Evolutionary conservation across 2,888 invertebrate species (phyloP).

Genomic region (Drosophila nigricruria): DNA sequence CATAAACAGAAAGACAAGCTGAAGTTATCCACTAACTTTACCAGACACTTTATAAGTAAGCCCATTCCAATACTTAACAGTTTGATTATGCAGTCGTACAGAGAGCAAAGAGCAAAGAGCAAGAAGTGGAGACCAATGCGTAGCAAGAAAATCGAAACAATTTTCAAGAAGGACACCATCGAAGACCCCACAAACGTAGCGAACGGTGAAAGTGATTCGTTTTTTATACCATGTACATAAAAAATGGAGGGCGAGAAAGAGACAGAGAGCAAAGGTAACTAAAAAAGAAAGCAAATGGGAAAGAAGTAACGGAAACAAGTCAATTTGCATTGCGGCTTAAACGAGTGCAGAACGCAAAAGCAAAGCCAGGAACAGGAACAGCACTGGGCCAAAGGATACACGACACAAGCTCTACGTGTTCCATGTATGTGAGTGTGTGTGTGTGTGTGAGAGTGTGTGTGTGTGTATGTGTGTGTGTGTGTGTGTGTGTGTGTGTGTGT

Average conservation of each 20-base stretch:
- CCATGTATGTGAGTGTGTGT: too few species aligned
- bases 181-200: constrained; percentile 14
- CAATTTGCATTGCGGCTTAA: constrained; percentile 81
- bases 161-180: constrained; percentile 56
- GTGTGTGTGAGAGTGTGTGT: too few species aligned
- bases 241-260: constrained; percentile 34
- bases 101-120: background rate
- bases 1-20: background rate
- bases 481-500: constrained; percentile 14
- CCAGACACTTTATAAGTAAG: background rate
- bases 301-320: constrained; percentile 71
- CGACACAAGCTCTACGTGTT: constrained; percentile 38
- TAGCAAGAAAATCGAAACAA: constrained; percentile 49
- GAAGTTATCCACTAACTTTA: background rate
- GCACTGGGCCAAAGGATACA: constrained; percentile 49
- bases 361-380: constrained; percentile 42
- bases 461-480: background rate
- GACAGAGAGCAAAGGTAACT: constrained; percentile 14
- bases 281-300: constrained; percentile 13
- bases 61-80: background rate
- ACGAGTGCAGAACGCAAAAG: constrained; percentile 49
- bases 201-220: constrained; percentile 53
- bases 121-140: background rate
- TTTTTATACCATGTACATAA: constrained; percentile 59
- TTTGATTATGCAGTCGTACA: background rate